Evolutionary conservation across 1,140 invertebrate species (phyloP).

Genomic region (Sinonovacula constricta): DNA sequence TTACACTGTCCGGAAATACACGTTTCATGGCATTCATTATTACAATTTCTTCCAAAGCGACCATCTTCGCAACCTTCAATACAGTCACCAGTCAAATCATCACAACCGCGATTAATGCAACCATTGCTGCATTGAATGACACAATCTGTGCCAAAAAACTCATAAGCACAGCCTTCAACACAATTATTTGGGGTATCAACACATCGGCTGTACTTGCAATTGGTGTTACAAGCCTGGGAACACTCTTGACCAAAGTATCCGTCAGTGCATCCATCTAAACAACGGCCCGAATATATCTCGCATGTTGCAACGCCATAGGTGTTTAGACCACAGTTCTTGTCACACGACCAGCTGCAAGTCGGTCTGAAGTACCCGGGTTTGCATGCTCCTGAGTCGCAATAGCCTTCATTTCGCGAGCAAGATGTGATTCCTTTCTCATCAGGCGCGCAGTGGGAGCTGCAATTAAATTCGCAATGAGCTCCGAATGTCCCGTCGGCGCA

Average conservation of each 20-base stretch:
- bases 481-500: slow-evolving; percentile 30
- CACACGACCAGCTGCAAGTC: not conserved
- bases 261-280: not conserved
- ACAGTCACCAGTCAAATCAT: not conserved
- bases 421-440: not conserved
- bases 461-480: slow-evolving; percentile 13
- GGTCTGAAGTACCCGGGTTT: not conserved
- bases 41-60: not conserved
- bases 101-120: not conserved
- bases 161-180: slow-evolving; percentile 7
- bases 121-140: not conserved
- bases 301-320: not conserved
- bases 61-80: not conserved
- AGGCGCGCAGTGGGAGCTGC: slow-evolving; percentile 11
- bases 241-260: slow-evolving; percentile 2
- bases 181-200: not conserved
- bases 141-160: not conserved
- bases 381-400: not conserved
- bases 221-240: not conserved
- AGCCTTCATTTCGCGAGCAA: not conserved
- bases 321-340: not conserved
- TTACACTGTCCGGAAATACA: not conserved
- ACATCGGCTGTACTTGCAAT: not conserved
- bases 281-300: not conserved
- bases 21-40: not conserved